These are phyloP conservation scores for Sisor rabdophorus DNA, from an alignment of 2,113 vertebrate species.

Conservation along the genomic window DNA sequence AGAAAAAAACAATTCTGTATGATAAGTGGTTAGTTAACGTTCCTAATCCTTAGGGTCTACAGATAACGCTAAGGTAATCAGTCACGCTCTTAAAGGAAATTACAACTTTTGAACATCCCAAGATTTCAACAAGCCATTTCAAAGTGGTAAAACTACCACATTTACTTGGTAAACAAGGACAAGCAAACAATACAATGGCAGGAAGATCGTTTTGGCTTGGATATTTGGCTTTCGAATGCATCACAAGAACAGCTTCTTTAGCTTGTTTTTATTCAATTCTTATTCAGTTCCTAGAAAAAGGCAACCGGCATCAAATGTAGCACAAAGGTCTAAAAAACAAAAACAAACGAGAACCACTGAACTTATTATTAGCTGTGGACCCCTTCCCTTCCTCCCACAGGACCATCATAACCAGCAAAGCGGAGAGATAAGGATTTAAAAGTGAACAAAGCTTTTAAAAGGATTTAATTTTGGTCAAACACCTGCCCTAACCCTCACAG, in stretches of 20 bases:
- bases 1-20: conserved; percentile 23
- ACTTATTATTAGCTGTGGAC: conserved; percentile 25
- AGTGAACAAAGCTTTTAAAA: conserved; percentile 23
- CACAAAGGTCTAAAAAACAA: conserved; percentile 20
- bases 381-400: neutral
- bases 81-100: conserved; percentile 50
- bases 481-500: neutral
- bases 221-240: neutral
- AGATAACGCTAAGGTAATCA: conserved; percentile 52
- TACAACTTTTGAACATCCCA: conserved; percentile 43
- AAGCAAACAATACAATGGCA: conserved; percentile 10
- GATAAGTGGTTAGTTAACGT: conserved; percentile 54
- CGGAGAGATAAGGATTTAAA: neutral
- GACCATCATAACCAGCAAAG: neutral
- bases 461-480: neutral
- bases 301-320: neutral
- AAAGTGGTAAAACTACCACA: neutral
- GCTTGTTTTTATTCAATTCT: neutral
- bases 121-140: conserved; percentile 2
- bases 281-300: neutral
- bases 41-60: conserved; percentile 54
- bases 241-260: neutral
- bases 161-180: neutral
- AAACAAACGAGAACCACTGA: conserved; percentile 22
- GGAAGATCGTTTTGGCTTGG: neutral